A percentile compares a stretch with the other conserved stretches of the same genome.
These are phyloP conservation scores for Luidia sarsii DNA, from an alignment of 53 echinoderm and acorn worm species.

Conservation along the genomic window DNA sequence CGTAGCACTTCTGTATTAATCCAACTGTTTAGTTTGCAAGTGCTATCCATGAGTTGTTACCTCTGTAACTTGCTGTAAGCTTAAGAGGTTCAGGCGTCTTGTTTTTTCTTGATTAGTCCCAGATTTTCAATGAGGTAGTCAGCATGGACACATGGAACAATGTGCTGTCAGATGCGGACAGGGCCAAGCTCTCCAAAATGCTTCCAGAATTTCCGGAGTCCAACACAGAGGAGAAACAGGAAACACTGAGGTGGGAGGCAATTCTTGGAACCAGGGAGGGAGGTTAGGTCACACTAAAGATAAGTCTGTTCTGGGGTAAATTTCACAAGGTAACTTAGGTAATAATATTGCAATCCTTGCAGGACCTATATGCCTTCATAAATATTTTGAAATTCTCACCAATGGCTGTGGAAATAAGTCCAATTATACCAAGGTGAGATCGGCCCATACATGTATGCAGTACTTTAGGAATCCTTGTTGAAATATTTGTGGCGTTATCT, in stretches of 20 bases:
- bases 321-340: too few relatives aligned
- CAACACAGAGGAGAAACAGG: conserved; percentile 64
- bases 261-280: conserved; percentile 41
- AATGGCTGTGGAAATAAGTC: too few relatives aligned
- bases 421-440: too few relatives aligned
- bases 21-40: neutral
- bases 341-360: too few relatives aligned
- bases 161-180: conserved; percentile 58
- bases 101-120: conserved; percentile 40
- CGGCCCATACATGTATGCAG: too few relatives aligned
- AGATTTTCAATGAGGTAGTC: conserved; percentile 66
- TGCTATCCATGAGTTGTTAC: neutral
- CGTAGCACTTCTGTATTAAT: too few relatives aligned
- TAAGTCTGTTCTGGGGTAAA: too few relatives aligned
- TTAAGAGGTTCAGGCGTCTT: neutral
- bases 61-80: neutral
- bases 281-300: too few relatives aligned
- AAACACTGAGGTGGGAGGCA: conserved; percentile 62
- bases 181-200: conserved; percentile 58
- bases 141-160: conserved; percentile 76
- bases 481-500: too few relatives aligned
- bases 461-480: too few relatives aligned
- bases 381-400: too few relatives aligned
- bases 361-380: too few relatives aligned
- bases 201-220: conserved; percentile 75